Conservation (phyloP, 37 sponge, comb jelly and placozoan species). For the Cliona cf. orientalis region DNA sequence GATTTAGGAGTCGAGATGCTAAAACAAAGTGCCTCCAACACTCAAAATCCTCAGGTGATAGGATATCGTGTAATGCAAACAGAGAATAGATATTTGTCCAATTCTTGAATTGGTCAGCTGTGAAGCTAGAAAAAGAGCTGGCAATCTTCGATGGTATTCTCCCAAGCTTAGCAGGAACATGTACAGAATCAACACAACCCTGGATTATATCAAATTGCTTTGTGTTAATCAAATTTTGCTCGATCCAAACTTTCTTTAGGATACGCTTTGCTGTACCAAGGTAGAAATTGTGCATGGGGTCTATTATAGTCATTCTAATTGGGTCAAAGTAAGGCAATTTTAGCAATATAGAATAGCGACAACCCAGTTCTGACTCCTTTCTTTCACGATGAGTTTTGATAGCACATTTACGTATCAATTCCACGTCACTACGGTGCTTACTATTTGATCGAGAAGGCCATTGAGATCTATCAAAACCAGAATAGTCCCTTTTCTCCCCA, state of each 20-base stretch:
- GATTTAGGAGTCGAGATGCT: conserved; percentile 53
- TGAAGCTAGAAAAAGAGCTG: conserved; percentile 25
- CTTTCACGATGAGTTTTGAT: neutral
- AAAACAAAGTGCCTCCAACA: conserved; percentile 62
- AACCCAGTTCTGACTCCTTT: conserved; percentile 18
- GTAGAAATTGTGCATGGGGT: conserved; percentile 75
- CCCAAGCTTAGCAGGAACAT: conserved; percentile 48
- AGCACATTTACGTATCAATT: neutral
- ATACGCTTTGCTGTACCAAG: conserved; percentile 65
- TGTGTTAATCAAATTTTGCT: neutral
- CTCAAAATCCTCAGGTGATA: conserved; percentile 42
- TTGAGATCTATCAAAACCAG: conserved; percentile 36
- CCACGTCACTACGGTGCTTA: neutral
- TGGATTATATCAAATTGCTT: conserved; percentile 4
- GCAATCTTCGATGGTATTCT: conserved; percentile 55
- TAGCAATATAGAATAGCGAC: conserved; percentile 34
- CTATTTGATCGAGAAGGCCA: conserved; percentile 8
- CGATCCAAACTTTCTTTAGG: conserved; percentile 11
- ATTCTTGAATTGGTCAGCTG: conserved; percentile 69
- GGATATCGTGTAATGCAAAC: conserved; percentile 13
- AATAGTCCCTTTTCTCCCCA: conserved; percentile 1
- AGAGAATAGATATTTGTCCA: conserved; percentile 51
- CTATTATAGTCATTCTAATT: conserved; percentile 45
- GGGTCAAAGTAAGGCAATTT: conserved; percentile 67
- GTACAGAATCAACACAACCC: conserved; percentile 10